Percentiles rank a stretch among this genome's conserved stretches.
Conservation (phyloP, 2,888 invertebrate species). For the Ectemnius cavifrons region DNA sequence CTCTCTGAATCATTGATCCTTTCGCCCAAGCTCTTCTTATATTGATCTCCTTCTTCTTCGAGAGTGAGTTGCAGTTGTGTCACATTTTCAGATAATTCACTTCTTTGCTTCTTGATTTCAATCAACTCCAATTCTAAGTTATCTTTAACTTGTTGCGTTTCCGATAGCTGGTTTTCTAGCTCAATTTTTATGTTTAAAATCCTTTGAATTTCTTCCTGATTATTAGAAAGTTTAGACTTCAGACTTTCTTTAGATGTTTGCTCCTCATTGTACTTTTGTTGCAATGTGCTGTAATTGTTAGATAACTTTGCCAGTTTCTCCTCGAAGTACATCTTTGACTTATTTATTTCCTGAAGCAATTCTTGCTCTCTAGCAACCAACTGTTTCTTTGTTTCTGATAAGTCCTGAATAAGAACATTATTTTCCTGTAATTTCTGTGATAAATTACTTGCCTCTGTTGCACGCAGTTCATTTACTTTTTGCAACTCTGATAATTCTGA, state of each 20-base stretch:
- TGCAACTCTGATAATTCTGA: constrained; percentile 17
- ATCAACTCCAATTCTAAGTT: constrained; percentile 33
- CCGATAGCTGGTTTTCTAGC: constrained; percentile 36
- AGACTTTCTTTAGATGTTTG: constrained; percentile 24
- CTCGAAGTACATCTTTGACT: constrained; percentile 23
- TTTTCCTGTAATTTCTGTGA: constrained; percentile 10
- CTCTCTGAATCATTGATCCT: constrained; percentile 18
- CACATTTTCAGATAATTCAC: constrained; percentile 10
- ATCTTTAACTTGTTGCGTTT: constrained; percentile 23
- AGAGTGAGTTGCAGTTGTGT: constrained; percentile 13
- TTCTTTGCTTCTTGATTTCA: constrained; percentile 22
- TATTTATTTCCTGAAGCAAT: constrained; percentile 22
- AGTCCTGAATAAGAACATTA: constrained; percentile 8
- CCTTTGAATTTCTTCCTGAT: constrained; percentile 27
- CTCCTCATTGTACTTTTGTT: constrained; percentile 23
- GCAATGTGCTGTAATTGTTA: constrained; percentile 21
- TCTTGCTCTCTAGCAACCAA: constrained; percentile 25
- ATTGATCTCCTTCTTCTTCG: constrained; percentile 24
- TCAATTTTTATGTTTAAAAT: constrained; percentile 18
- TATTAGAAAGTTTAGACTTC: constrained; percentile 29
- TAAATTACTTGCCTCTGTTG: not conserved
- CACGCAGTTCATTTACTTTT: constrained; percentile 14
- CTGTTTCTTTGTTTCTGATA: constrained; percentile 25
- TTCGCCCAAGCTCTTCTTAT: constrained; percentile 9
- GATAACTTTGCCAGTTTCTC: constrained; percentile 19